Evolutionary conservation across 2,888 invertebrate species (phyloP).

Genomic region (Arctia plantaginis): DNA sequence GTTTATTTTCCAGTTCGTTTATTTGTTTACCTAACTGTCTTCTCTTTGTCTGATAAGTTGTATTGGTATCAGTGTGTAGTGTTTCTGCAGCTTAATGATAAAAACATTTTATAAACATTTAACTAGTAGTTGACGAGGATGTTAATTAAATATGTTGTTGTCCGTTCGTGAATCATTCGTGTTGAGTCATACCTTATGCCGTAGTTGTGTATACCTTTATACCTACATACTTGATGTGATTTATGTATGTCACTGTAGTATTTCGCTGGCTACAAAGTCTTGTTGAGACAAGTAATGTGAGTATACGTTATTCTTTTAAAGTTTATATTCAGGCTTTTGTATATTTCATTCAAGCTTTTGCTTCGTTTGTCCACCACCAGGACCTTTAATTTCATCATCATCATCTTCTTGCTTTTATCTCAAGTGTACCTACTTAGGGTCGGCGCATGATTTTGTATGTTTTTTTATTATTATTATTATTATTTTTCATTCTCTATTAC

Average conservation of each 20-base stretch:
- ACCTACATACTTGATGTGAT: constrained; percentile 7
- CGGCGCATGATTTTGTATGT: too few species aligned
- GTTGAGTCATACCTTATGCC: constrained; percentile 39
- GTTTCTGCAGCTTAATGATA: not conserved
- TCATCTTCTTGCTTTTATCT: too few species aligned
- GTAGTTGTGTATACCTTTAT: constrained; percentile 25
- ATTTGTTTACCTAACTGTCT: too few species aligned
- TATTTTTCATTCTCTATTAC: too few species aligned
- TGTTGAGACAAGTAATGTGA: not conserved
- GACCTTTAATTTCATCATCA: not conserved
- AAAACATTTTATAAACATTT: constrained; percentile 13
- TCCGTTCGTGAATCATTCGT: constrained; percentile 49
- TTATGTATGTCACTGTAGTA: constrained; percentile 13
- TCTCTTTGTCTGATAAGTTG: not conserved
- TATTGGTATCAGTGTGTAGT: not conserved
- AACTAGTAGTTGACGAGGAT: constrained; percentile 46
- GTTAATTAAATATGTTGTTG: constrained; percentile 57
- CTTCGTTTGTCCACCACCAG: too few species aligned
- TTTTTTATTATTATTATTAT: too few species aligned
- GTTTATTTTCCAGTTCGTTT: too few species aligned
- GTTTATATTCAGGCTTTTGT: not conserved
- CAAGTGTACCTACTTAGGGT: too few species aligned
- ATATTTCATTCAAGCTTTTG: not conserved
- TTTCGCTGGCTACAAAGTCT: not conserved
- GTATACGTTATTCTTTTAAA: not conserved